Evolutionary conservation across 1,140 invertebrate genomes (phyloP).

Genomic region (Drosophila azteca): DNA sequence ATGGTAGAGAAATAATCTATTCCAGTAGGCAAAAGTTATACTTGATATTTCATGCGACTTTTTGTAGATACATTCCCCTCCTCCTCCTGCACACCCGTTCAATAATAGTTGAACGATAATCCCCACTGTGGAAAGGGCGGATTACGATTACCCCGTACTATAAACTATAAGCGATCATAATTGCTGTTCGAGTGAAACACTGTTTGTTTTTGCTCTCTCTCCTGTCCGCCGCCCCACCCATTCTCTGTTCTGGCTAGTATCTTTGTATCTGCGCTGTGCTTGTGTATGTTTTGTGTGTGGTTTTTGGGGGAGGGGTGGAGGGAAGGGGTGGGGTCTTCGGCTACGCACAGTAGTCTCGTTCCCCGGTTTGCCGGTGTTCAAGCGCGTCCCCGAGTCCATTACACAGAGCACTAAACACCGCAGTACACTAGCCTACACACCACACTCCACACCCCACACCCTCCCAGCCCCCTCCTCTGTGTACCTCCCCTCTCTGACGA

Average conservation of each 20-base stretch:
- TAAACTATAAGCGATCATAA: slow-evolving; percentile 27
- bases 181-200: slow-evolving; percentile 65
- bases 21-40: too few relatives aligned
- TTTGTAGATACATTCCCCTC: too few relatives aligned
- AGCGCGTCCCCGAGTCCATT: slow-evolving; percentile 39
- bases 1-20: too few relatives aligned
- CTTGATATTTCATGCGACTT: too few relatives aligned
- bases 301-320: neutral
- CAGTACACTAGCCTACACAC: too few relatives aligned
- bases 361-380: slow-evolving; percentile 43
- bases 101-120: too few relatives aligned
- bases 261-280: slow-evolving; percentile 32
- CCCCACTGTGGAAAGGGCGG: too few relatives aligned
- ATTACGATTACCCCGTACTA: too few relatives aligned
- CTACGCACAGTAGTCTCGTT: slow-evolving; percentile 45
- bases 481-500: neutral
- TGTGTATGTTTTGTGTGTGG: neutral
- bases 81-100: too few relatives aligned
- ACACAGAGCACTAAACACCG: neutral
- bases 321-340: neutral
- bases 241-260: slow-evolving; percentile 24
- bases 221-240: slow-evolving; percentile 16
- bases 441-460: too few relatives aligned
- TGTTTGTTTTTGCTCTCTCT: neutral
- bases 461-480: neutral